Evolutionary conservation across 2,797 vertebrate species (phyloP), one percentile per base, ranked within the genome.

Genomic region (Cryptoprocta ferox): DNA sequence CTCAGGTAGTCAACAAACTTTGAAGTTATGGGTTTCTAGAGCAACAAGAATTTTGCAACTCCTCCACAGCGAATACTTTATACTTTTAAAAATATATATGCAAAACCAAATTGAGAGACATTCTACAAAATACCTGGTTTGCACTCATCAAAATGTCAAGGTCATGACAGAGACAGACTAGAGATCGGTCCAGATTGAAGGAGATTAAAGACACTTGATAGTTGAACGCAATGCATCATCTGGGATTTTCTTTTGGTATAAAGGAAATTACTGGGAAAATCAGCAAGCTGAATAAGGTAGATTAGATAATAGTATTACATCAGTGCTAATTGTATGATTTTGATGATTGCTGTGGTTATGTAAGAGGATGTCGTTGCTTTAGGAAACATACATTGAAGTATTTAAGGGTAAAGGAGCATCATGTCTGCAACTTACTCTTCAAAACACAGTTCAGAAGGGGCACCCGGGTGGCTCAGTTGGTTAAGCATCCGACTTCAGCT

Each of bases 1-100:
- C 15, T 92, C 84, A 87, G 10, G 4, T 91, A 96, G 45, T 87
- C 93, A 97, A 78, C 85, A 94, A 56, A 94, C 76, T 96, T 87
- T 95, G 53, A 97, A 91, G 45, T 89, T 78, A 93, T 6, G 16
- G 16, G 45, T 96, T 97, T 96, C 90, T 95, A 91, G 45, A 97
- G 75, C 83, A 95, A 89, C 4, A 79, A 92, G 68, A 89, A 81
- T 89, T 83, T 91, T 42, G 89, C 53, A 76, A 53, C 53, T 97
- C 70, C 53, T 26, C 73, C 79, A 79, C 1, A 71, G 70, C 81
- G 56, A 98, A 94, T 94, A 94, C 89, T 96, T 95, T 61, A 93
- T 91, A 63, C 59, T 94, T 75, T 95, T 81, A 91, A 89, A 98
- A 78, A 83, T 59, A 95, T 35, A 45, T 30, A 86, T 89, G 83